Percentiles rank a stretch among this genome's conserved stretches.
These are phyloP conservation scores for Thera obeliscata DNA, from an alignment of 2,888 invertebrate species.

Conservation along the genomic window DNA sequence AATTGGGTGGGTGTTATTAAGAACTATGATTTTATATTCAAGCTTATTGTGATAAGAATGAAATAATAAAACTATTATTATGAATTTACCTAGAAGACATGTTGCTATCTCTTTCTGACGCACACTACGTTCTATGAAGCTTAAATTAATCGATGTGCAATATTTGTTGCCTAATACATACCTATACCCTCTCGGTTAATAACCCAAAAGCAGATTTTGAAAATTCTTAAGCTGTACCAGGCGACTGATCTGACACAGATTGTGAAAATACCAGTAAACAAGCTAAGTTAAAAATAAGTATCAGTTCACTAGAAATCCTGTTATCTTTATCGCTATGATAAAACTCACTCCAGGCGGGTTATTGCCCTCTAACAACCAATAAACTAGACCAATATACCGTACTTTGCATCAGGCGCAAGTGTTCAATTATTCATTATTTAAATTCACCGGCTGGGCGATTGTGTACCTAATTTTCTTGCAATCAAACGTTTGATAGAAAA, in stretches of 20 bases:
- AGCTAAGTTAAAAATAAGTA: neutral
- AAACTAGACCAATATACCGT: constrained; percentile 15
- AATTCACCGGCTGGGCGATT: neutral
- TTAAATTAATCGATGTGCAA: too few relatives aligned
- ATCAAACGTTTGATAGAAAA: too few relatives aligned
- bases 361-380: constrained; percentile 20
- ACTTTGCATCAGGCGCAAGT: neutral
- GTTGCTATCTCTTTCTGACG: too few relatives aligned
- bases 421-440: neutral
- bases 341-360: constrained; percentile 9
- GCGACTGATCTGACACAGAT: too few relatives aligned
- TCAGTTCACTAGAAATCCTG: neutral
- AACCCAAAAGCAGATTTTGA: too few relatives aligned
- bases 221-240: neutral
- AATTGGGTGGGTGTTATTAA: neutral
- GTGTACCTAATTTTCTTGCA: too few relatives aligned
- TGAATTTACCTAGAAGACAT: too few relatives aligned
- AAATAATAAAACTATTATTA: neutral
- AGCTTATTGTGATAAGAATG: neutral
- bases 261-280: neutral
- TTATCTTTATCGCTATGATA: neutral
- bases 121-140: too few relatives aligned
- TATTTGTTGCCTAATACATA: too few relatives aligned
- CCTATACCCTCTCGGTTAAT: too few relatives aligned
- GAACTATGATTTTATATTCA: neutral